Evolutionary conservation across 2,888 invertebrate genomes (phyloP).

Genomic region (Drosophila anomalata): DNA sequence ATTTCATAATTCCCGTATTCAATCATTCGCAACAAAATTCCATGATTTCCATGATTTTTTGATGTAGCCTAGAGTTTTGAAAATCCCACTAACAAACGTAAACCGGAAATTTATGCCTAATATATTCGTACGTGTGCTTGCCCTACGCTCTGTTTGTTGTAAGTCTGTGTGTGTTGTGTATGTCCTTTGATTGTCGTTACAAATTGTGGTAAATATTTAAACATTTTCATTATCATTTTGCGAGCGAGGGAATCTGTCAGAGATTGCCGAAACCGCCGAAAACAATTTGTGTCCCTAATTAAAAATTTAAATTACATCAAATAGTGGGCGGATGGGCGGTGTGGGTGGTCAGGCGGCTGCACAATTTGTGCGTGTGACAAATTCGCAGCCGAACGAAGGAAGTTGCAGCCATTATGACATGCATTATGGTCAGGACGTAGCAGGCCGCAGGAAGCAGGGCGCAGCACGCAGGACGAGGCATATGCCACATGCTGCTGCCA

Average conservation of each 20-base stretch:
- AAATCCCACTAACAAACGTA: conserved; percentile 27
- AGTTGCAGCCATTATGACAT: conserved; percentile 69
- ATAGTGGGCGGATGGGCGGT: conserved; percentile 32
- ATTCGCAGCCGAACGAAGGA: conserved; percentile 51
- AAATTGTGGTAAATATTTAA: conserved; percentile 75
- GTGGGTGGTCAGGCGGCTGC: not conserved
- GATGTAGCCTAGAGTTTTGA: conserved; percentile 40
- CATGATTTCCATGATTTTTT: conserved; percentile 41
- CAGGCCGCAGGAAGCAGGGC: not conserved
- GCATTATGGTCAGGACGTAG: conserved; percentile 56
- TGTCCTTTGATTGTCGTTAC: conserved; percentile 47
- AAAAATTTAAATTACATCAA: conserved; percentile 81
- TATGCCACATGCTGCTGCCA: conserved; percentile 76
- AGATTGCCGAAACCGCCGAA: conserved; percentile 69
- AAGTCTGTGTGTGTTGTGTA: conserved; percentile 18
- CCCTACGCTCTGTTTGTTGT: conserved; percentile 31
- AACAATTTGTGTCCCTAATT: conserved; percentile 79
- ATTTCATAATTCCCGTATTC: conserved; percentile 11
- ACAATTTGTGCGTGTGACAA: conserved; percentile 73
- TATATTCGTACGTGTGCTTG: conserved; percentile 20
- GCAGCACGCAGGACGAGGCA: conserved; percentile 21
- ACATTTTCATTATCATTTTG: conserved; percentile 75
- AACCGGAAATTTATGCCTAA: conserved; percentile 13
- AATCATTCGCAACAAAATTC: conserved; percentile 25
- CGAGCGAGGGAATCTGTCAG: conserved; percentile 65